These are phyloP conservation scores for Acleris cristana DNA, from an alignment of 2,888 invertebrate genomes.

Conservation along the genomic window DNA sequence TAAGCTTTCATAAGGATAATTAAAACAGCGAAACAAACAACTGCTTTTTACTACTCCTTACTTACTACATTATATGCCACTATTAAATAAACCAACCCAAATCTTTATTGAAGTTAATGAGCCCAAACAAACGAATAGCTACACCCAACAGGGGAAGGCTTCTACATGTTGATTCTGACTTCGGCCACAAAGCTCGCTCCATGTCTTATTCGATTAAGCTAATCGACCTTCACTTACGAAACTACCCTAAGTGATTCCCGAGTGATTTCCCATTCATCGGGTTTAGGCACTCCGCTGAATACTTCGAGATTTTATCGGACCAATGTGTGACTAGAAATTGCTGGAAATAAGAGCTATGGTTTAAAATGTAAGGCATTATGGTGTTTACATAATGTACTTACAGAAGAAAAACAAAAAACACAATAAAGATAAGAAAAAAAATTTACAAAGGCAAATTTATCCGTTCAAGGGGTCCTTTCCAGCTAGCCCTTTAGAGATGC, in stretches of 20 bases:
- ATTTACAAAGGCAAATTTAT: too few relatives aligned
- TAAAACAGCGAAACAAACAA: too few relatives aligned
- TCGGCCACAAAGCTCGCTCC: conserved; percentile 48
- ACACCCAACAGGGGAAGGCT: conserved; percentile 14
- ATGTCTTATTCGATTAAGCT: conserved; percentile 64
- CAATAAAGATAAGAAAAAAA: too few relatives aligned
- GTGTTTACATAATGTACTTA: too few relatives aligned
- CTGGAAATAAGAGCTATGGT: not conserved
- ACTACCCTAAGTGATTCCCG: conserved; percentile 56
- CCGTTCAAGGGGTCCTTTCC: too few relatives aligned
- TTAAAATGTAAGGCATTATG: too few relatives aligned
- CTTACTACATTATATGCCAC: too few relatives aligned
- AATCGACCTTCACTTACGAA: conserved; percentile 69
- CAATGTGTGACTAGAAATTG: conserved; percentile 1
- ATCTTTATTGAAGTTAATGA: conserved; percentile 7
- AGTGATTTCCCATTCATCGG: conserved; percentile 52
- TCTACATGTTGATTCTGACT: conserved; percentile 35
- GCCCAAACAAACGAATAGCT: conserved; percentile 16
- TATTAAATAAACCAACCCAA: not conserved
- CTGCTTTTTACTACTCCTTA: too few relatives aligned
- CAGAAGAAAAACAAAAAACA: too few relatives aligned
- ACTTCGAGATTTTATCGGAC: conserved; percentile 22
- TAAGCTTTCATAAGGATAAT: too few relatives aligned
- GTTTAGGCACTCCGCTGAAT: conserved; percentile 19
- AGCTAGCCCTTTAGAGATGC: too few relatives aligned